phyloP scores from a whole-genome alignment of 2,797 vertebrate species.

The Sphenodon punctatus region DNA sequence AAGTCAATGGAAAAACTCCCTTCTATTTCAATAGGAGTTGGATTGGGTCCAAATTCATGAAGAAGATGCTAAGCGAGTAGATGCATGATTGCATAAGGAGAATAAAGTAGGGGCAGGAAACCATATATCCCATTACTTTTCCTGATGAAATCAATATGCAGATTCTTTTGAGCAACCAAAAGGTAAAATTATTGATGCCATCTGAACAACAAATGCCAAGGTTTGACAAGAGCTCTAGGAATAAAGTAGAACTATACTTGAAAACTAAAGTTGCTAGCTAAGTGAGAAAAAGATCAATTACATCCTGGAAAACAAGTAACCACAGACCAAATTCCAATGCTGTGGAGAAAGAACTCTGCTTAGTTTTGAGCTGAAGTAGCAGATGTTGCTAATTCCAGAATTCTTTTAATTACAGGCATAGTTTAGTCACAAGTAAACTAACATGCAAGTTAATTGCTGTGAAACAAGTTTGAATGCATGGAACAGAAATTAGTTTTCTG shows the following conservation, averaged over 20 bases:
- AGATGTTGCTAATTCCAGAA: background rate
- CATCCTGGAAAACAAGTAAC: background rate
- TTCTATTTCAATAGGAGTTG: background rate
- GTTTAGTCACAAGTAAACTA: background rate
- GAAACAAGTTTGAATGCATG: background rate
- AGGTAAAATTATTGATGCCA: fast-evolving
- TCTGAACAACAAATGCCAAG: background rate
- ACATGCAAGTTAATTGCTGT: background rate
- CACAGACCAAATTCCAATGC: background rate
- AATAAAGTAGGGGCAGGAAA: fast-evolving
- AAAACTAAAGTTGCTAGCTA: background rate
- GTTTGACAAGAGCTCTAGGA: background rate
- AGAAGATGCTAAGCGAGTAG: background rate
- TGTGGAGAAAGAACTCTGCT: background rate
- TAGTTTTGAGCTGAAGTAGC: background rate
- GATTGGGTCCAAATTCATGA: background rate
- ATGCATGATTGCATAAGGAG: background rate
- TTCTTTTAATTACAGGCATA: background rate
- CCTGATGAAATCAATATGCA: background rate
- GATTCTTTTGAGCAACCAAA: background rate
- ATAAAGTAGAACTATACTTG: fast-evolving
- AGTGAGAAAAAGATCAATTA: background rate
- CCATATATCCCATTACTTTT: background rate
- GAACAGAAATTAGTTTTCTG: background rate
- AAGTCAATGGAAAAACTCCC: background rate